Conservation (phyloP, 2,888 invertebrate genomes). For the Phengaris arion region DNA sequence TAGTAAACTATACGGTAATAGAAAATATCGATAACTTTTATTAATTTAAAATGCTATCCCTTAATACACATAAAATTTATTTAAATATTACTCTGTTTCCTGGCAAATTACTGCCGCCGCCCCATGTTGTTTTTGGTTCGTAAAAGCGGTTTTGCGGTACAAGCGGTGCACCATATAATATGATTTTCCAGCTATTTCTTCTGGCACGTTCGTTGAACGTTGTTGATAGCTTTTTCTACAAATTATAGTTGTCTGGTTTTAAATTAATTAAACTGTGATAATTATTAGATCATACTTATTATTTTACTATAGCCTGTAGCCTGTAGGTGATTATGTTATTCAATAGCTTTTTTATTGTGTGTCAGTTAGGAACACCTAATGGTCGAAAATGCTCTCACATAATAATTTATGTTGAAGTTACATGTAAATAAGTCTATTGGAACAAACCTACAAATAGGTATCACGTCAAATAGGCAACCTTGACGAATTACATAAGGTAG, state of each 20-base stretch:
- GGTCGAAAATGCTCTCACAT: no score
- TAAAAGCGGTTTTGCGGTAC: conserved; percentile 15
- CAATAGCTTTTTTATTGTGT: no score
- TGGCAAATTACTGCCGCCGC: conserved; percentile 5
- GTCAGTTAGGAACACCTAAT: no score
- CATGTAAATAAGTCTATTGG: no score
- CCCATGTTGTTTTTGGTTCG: conserved; percentile 12
- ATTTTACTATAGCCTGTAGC: no score
- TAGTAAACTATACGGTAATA: no score
- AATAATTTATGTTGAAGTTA: no score
- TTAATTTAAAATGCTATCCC: no score
- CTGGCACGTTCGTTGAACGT: background rate
- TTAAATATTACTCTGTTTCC: background rate
- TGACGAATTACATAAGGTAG: background rate
- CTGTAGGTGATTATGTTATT: no score
- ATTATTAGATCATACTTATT: no score
- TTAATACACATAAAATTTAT: background rate
- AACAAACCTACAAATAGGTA: background rate
- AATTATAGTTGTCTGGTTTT: background rate
- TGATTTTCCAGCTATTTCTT: conserved; percentile 11
- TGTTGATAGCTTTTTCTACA: conserved; percentile 4
- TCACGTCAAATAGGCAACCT: background rate
- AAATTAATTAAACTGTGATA: background rate
- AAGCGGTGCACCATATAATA: conserved; percentile 6
- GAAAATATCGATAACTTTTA: no score